A percentile compares a stretch with the other conserved stretches of the same genome.
Evolutionary conservation across 2,797 vertebrate species (phyloP).

Genomic region (Sardinella longiceps): DNA sequence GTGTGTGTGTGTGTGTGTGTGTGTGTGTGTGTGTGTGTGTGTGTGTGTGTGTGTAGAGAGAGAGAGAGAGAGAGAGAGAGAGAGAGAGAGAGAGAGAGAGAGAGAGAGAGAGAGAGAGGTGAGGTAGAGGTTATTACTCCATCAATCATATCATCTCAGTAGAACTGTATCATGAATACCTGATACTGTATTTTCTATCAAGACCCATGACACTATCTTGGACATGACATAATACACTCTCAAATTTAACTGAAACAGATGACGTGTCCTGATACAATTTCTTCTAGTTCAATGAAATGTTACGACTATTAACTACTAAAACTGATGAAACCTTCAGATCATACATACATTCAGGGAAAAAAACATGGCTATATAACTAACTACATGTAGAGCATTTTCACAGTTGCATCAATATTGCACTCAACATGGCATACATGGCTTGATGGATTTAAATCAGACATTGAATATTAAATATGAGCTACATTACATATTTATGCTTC

Average conservation of each 20-base stretch:
- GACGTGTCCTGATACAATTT: background rate
- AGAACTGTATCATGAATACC: no score
- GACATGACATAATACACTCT: background rate
- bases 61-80: no score
- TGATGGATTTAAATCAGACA: background rate
- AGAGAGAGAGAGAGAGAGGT: background rate
- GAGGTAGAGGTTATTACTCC: background rate
- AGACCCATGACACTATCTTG: background rate
- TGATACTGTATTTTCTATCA: no score
- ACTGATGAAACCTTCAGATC: no score
- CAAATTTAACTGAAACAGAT: background rate
- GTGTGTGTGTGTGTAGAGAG: no score
- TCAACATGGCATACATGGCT: background rate
- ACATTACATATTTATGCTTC: background rate
- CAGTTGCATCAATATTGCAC: background rate
- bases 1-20: background rate
- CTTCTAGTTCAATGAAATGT: no score
- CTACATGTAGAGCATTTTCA: background rate
- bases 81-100: no score
- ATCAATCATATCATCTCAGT: constrained; percentile 23
- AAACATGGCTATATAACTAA: background rate
- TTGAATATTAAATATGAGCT: background rate
- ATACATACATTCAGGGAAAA: background rate
- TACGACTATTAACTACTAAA: no score
- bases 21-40: no score